Conservation (phyloP, 2,888 invertebrate genomes). For the Andricus curvator region DNA sequence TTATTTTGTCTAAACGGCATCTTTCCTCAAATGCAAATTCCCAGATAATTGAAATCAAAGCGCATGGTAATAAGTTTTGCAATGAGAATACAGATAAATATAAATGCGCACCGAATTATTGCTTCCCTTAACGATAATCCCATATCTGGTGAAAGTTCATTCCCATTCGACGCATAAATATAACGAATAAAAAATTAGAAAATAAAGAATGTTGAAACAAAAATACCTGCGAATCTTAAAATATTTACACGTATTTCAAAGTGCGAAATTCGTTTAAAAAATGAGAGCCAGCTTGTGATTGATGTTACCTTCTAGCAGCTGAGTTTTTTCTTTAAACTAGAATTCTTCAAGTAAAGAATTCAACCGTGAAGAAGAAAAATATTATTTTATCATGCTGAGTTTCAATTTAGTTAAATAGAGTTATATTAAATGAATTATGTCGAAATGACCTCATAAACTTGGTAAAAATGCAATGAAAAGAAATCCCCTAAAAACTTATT, state of each 20-base stretch:
- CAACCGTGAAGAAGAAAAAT: background rate
- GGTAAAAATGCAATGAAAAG: too few species aligned
- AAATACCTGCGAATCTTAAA: background rate
- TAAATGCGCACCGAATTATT: too few species aligned
- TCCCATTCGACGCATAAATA: background rate
- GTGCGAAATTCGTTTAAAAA: too few species aligned
- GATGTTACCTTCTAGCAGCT: background rate
- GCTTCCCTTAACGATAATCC: background rate
- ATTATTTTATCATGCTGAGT: background rate
- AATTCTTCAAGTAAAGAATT: background rate
- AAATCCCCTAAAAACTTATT: too few species aligned
- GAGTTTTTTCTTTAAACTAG: background rate
- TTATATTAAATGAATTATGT: too few species aligned
- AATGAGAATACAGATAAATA: too few species aligned
- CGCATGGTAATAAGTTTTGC: too few species aligned
- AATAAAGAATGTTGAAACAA: background rate
- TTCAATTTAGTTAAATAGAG: background rate
- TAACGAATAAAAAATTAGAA: background rate
- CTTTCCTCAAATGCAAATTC: background rate
- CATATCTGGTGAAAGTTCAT: background rate
- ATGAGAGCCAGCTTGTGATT: background rate
- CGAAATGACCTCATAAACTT: too few species aligned
- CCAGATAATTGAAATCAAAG: background rate
- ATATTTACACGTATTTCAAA: background rate
- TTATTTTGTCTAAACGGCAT: background rate